Base-by-base conservation (phyloP, 2,113 vertebrate species). In the Sylvilagus bachmani region DNA sequence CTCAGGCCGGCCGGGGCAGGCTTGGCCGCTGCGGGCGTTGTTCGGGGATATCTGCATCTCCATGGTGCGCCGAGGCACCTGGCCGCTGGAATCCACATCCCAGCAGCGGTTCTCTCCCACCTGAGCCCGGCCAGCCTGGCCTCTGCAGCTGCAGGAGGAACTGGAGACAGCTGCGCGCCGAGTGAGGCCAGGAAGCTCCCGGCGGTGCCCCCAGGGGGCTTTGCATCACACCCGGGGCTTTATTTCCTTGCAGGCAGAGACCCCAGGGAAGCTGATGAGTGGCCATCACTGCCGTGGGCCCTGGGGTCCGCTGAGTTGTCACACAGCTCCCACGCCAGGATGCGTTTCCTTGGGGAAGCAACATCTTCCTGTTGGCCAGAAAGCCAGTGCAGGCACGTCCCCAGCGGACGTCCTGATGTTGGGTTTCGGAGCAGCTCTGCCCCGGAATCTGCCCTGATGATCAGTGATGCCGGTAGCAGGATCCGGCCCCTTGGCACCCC, bases 101-200 rank as follows among this genome's bases (percentile, higher is more conserved):
- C 98, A 96, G 95, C 38, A 98, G 98, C 98, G 98, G 98, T 98
- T 99, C 98, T 99, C 99, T 99, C 98, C 99, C 99, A 99, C 99
- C 99, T 99, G 98, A 99, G 98, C 98, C 94, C 98, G 98, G 97
- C 98, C 97, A 95, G 98, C 44, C 44, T 44, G 44, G 44, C 44
- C 44, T 44, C 44, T 44, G 44, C 44, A 44, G 44, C 98, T 75
- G 36, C 87, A 73, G 89, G 86, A 98, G 97, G 98, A 91, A 91
- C 86, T 96, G 96, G 69, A 25, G 96, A 97, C 99, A 99, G 99
- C 99, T 99, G 99, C 85, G 95, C 85, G 94, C 93, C 77, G 97
- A 98, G 98, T 96, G 94, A 95, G 97, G 97, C 95, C 98, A 99
- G 99, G 99, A 99, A 99, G 98, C 98, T 97, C 97, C 95, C 98